Evolutionary conservation across 2,888 invertebrate species (phyloP).

Genomic region (Lasioglossum morio): DNA sequence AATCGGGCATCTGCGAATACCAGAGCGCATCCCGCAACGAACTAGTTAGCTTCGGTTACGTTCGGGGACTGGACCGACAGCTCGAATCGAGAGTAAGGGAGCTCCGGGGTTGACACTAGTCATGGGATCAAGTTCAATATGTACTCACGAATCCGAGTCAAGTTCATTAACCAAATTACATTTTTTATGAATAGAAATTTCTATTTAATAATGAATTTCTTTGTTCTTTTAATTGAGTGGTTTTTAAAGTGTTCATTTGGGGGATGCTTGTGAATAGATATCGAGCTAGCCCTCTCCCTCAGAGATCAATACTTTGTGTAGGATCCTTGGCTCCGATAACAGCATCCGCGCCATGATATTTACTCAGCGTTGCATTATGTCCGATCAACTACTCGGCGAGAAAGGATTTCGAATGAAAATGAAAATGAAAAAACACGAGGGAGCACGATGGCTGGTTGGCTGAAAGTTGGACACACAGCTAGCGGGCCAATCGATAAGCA

Average conservation of each 20-base stretch:
- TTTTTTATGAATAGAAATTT: too few relatives aligned
- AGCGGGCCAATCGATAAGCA: constrained; percentile 53
- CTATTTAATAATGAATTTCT: too few relatives aligned
- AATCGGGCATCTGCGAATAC: constrained; percentile 21
- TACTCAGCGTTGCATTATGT: constrained; percentile 25
- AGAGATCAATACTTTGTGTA: constrained; percentile 6
- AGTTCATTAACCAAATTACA: too few relatives aligned
- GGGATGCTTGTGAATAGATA: background rate
- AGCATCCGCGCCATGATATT: constrained; percentile 17
- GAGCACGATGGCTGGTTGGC: constrained; percentile 18
- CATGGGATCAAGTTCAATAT: too few relatives aligned
- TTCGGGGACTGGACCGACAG: background rate
- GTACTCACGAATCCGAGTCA: too few relatives aligned
- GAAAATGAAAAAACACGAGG: constrained; percentile 10
- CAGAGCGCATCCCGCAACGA: background rate
- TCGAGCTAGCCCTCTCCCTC: background rate
- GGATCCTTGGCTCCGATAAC: constrained; percentile 32
- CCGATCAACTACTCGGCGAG: constrained; percentile 13
- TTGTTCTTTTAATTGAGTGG: background rate
- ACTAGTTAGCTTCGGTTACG: background rate
- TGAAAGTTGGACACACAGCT: constrained; percentile 28
- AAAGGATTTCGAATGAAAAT: background rate
- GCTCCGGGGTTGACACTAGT: background rate
- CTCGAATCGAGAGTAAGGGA: too few relatives aligned
- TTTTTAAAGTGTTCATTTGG: background rate